These are phyloP conservation scores for Ardeotis arabs DNA, from an alignment of 2,113 vertebrate species.

Conservation along the genomic window DNA sequence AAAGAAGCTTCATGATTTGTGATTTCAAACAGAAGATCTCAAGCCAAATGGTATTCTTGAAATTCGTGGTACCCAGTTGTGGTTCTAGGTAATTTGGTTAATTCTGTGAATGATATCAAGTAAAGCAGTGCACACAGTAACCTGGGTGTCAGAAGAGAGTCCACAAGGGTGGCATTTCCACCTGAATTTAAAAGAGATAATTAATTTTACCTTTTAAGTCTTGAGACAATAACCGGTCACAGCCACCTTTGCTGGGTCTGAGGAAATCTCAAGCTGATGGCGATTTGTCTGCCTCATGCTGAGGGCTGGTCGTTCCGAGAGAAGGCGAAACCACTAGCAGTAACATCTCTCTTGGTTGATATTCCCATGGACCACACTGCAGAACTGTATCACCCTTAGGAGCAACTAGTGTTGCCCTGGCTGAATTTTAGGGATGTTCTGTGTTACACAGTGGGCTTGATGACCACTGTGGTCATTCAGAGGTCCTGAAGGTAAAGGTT, in stretches of 20 bases:
- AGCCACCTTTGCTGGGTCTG: fast-evolving
- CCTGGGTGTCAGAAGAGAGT: neutral
- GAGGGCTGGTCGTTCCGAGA: neutral
- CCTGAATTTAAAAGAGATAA: neutral
- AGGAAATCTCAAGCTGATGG: neutral
- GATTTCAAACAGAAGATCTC: neutral
- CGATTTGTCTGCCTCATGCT: fast-evolving
- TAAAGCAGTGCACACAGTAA: neutral
- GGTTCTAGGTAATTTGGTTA: neutral
- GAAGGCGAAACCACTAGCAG: neutral
- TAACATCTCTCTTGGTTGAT: neutral
- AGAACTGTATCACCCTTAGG: neutral
- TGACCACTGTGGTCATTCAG: neutral
- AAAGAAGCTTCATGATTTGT: neutral
- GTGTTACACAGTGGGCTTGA: neutral
- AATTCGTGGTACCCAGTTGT: neutral
- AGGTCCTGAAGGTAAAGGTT: neutral
- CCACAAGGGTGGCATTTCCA: neutral
- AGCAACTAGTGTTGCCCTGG: neutral
- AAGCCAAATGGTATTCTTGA: neutral
- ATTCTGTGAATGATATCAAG: neutral
- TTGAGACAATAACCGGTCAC: neutral
- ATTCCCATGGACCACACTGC: neutral
- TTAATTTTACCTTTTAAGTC: neutral
- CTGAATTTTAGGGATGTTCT: neutral